phyloP scores from a whole-genome alignment of 2,888 invertebrate species.

The Rhagonycha fulva region DNA sequence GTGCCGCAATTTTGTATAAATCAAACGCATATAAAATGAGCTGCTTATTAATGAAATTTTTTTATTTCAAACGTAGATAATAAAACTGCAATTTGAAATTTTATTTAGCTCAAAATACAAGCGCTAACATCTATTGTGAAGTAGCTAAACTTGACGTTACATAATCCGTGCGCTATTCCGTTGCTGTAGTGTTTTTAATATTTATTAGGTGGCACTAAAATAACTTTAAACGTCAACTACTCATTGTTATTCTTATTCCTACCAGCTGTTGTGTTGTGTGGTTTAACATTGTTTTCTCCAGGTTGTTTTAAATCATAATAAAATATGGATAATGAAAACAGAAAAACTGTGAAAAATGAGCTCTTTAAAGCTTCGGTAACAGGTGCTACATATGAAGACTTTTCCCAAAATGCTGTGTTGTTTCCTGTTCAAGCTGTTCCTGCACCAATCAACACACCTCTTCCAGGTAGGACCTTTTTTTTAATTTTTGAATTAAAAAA shows the following conservation, averaged over 20 bases:
- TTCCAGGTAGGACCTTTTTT: constrained; percentile 2
- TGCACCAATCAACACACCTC: constrained; percentile 42
- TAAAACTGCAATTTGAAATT: background rate
- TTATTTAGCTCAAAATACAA: background rate
- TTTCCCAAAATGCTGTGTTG: constrained; percentile 71
- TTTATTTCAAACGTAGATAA: background rate
- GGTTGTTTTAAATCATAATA: background rate
- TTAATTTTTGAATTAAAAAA: background rate
- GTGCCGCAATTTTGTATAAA: background rate
- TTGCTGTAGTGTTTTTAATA: background rate
- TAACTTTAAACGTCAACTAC: background rate
- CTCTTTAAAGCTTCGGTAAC: constrained; percentile 74
- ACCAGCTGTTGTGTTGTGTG: constrained; percentile 13
- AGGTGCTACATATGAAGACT: constrained; percentile 73
- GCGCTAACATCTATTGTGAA: fast-evolving
- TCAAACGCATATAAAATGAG: background rate
- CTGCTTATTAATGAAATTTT: background rate
- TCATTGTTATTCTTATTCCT: background rate
- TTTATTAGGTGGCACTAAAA: background rate
- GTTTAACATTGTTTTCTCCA: background rate
- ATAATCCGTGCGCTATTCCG: background rate
- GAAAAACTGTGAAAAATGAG: constrained; percentile 64
- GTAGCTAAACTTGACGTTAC: background rate
- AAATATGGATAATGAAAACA: constrained; percentile 38
- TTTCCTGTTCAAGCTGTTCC: constrained; percentile 64